Evolutionary conservation across 1,140 invertebrate species (phyloP).

Genomic region (Tetraneura akinire): DNA sequence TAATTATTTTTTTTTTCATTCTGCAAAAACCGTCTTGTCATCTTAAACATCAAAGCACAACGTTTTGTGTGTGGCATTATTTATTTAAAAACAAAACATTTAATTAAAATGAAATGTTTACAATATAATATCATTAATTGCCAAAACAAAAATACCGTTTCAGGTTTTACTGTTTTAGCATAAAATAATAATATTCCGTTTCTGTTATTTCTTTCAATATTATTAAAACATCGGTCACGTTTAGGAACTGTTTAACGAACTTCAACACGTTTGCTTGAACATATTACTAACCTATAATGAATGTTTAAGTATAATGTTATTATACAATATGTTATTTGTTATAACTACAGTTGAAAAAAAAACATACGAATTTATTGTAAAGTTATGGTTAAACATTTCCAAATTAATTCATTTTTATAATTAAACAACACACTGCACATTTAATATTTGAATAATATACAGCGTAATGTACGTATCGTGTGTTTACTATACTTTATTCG

Average conservation of each 20-base stretch:
- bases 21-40: not conserved
- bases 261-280: not conserved
- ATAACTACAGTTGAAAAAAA: too few relatives aligned
- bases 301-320: not conserved
- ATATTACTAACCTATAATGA: not conserved
- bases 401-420: too few relatives aligned
- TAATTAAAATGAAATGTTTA: not conserved
- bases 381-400: too few relatives aligned
- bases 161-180: not conserved
- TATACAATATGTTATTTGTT: not conserved
- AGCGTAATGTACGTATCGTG: too few relatives aligned
- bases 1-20: too few relatives aligned
- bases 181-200: not conserved
- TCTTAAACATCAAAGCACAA: not conserved
- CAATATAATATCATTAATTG: constrained; percentile 12
- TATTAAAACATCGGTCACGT: constrained; percentile 21
- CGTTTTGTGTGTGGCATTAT: not conserved
- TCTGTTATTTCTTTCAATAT: not conserved
- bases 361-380: too few relatives aligned
- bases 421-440: too few relatives aligned
- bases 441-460: too few relatives aligned
- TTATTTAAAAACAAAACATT: not conserved
- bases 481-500: too few relatives aligned
- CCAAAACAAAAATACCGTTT: constrained; percentile 22
- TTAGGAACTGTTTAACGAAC: not conserved